Percentiles rank a stretch among this genome's conserved stretches.
These are phyloP conservation scores for Plectropomus leopardus DNA, from an alignment of 2,113 vertebrate genomes.

Conservation along the genomic window DNA sequence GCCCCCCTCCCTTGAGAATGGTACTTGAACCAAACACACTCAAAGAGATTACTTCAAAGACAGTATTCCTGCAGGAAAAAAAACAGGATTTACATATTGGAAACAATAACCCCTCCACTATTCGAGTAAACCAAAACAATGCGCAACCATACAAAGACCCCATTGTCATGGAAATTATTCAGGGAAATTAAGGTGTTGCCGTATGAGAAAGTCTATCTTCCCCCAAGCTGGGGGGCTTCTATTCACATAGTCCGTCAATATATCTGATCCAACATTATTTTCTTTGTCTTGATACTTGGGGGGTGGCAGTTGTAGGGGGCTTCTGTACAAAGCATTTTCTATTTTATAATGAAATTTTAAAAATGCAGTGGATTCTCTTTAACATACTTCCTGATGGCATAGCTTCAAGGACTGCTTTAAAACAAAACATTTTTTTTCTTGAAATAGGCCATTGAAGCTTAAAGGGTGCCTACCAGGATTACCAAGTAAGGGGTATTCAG, in stretches of 20 bases:
- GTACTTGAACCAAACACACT: conserved; percentile 72
- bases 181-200: conserved; percentile 62
- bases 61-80: conserved; percentile 74
- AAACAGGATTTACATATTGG: conserved; percentile 79
- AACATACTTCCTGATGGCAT: conserved; percentile 33
- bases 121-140: conserved; percentile 76
- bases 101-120: conserved; percentile 78
- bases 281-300: conserved; percentile 21
- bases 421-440: conserved; percentile 60
- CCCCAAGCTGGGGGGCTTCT: conserved; percentile 6
- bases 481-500: conserved; percentile 68
- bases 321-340: conserved; percentile 12
- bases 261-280: conserved; percentile 41
- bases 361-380: conserved; percentile 22
- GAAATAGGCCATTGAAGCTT: conserved; percentile 68
- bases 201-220: conserved; percentile 21
- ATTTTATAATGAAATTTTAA: conserved; percentile 29
- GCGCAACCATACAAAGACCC: conserved; percentile 54
- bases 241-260: conserved; percentile 38
- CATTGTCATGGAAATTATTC: conserved; percentile 77
- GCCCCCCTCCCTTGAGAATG: conserved; percentile 57
- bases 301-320: not conserved
- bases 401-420: conserved; percentile 51
- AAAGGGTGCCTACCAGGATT: conserved; percentile 70
- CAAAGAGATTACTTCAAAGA: conserved; percentile 81